Evolutionary conservation across 2,888 invertebrate species (phyloP), one percentile per base, ranked within the genome.

Genomic region (Incurvaria masculella): DNA sequence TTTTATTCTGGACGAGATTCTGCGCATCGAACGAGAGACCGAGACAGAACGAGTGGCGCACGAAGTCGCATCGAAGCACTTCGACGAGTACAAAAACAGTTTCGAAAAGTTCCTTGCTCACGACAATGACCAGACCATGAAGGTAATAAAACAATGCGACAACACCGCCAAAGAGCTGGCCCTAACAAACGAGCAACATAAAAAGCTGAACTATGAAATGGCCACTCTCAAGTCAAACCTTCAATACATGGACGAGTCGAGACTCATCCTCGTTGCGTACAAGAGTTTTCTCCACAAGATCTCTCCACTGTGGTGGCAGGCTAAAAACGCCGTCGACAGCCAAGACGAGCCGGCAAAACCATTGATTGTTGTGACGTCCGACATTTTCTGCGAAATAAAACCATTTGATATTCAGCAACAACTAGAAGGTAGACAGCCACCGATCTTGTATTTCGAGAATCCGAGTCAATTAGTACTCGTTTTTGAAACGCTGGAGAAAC

Each of bases 31-130:
- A 27, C 64, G 64, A 53, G 74, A 78, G 60, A 70, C 73, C 44
- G 68, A 69, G 61, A 62, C 63, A 2, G 78, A 78, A 53, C 64
- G 59, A 56, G 61, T 55, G 23, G 66, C 68, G 48, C 76, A 67
- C 52, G 67, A 69, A 54, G 68, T 62, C 4, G 67, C 75, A 6
- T 65, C 60, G 8, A 66, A 61, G 52, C 68, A 74, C 52, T 78
- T 78, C 52, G 69, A 71, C 40, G 75, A 75, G 49, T 75, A 68
- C 53, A 66, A 70, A 55, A 65, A 70, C 26, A 74, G 78, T 55
- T 78, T 78, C 51, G 72, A 78, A 52, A 78, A 74, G 53, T 78
- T 78, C 54, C 59, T 78, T 21, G 73, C 75, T 14, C 62, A 74
- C 44, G 72, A 78, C 50, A 78, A 78, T 51, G 69, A 76, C 55